Evolutionary conservation across 2,113 vertebrate species (phyloP).

Genomic region (Erinaceus europaeus): DNA sequence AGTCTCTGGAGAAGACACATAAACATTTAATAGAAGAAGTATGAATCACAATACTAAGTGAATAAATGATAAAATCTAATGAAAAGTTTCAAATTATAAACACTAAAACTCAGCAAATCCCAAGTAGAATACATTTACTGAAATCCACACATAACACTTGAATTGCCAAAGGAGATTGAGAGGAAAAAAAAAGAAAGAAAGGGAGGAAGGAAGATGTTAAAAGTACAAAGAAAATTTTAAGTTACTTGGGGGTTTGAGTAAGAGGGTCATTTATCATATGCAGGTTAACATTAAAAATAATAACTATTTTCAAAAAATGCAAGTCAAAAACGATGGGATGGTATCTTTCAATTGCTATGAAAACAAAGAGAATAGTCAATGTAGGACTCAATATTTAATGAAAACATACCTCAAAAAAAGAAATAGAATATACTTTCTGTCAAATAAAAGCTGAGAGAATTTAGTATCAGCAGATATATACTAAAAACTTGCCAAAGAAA

Average conservation of each 20-base stretch:
- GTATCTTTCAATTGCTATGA: not conserved
- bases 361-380: not conserved
- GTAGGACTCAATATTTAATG: not conserved
- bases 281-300: not conserved
- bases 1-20: not conserved
- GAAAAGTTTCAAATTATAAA: slow-evolving; percentile 23
- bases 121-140: not conserved
- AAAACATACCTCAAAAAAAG: not conserved
- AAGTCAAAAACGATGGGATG: not conserved
- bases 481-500: not conserved
- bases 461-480: not conserved
- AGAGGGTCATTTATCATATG: not conserved
- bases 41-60: not conserved
- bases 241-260: not conserved
- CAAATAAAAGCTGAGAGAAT: not conserved
- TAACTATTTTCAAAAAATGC: slow-evolving; percentile 10
- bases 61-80: slow-evolving; percentile 36
- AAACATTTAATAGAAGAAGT: slow-evolving; percentile 1
- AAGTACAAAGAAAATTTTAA: slow-evolving; percentile 10
- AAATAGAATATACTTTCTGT: not conserved
- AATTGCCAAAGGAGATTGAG: not conserved
- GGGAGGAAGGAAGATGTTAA: too few species aligned
- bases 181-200: slow-evolving; percentile 20
- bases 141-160: not conserved
- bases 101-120: not conserved